phyloP scores from a whole-genome alignment of 1,140 invertebrate species.

The Subanguina moxae region DNA sequence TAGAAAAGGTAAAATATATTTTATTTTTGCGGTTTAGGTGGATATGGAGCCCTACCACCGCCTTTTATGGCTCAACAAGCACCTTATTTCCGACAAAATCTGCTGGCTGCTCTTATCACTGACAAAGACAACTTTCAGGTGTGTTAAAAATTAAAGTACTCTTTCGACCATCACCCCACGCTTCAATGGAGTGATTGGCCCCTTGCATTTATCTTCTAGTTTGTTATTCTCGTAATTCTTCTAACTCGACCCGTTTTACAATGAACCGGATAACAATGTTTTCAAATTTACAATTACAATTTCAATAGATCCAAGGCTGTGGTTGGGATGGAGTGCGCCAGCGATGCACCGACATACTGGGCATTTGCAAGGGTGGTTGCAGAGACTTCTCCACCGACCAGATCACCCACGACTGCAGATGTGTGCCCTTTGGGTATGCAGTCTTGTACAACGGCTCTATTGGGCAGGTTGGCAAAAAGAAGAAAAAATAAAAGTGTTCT shows the following conservation, averaged over 20 bases:
- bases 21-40: too few relatives aligned
- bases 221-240: neutral
- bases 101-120: slow-evolving; percentile 3
- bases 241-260: neutral
- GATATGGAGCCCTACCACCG: too few relatives aligned
- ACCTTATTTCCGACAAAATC: neutral
- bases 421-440: slow-evolving; percentile 24
- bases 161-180: too few relatives aligned
- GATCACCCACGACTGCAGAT: slow-evolving; percentile 27
- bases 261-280: neutral
- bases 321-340: slow-evolving; percentile 22
- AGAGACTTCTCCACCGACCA: slow-evolving; percentile 25
- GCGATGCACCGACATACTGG: slow-evolving; percentile 18
- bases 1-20: too few relatives aligned
- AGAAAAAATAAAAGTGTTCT: too few relatives aligned
- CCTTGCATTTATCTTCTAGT: too few relatives aligned
- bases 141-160: neutral
- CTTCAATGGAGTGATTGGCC: neutral
- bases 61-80: too few relatives aligned
- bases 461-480: slow-evolving; percentile 3
- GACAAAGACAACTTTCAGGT: slow-evolving; percentile 35
- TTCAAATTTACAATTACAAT: neutral
- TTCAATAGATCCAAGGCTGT: slow-evolving; percentile 21
- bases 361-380: slow-evolving; percentile 25
- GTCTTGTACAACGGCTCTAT: neutral